These are phyloP conservation scores for Pygmarrhopalites habei DNA, from an alignment of 1,140 invertebrate species.

Conservation along the genomic window DNA sequence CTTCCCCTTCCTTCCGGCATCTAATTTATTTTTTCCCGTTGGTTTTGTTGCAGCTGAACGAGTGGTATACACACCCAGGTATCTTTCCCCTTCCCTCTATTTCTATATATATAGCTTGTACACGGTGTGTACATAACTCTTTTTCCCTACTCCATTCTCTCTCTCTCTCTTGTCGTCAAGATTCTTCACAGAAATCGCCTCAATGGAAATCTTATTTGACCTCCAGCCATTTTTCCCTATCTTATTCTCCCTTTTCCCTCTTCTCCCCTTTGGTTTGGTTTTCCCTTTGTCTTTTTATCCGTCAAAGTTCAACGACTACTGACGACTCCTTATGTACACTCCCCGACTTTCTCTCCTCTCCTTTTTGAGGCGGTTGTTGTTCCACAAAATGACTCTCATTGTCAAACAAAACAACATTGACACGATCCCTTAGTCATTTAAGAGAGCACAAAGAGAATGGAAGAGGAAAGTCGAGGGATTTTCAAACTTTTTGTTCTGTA, in stretches of 20 bases:
- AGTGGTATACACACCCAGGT: conserved; percentile 84
- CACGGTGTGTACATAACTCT: not conserved
- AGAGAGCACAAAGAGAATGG: no score
- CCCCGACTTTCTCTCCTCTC: no score
- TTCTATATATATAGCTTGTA: not conserved
- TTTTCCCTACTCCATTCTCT: not conserved
- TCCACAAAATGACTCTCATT: no score
- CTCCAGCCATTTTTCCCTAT: not conserved
- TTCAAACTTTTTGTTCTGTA: no score
- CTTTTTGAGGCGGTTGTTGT: no score
- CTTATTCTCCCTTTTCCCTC: not conserved
- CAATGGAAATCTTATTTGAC: conserved; percentile 2
- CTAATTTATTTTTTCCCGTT: conserved; percentile 78
- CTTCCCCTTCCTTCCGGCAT: conserved; percentile 76
- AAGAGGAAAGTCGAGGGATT: no score
- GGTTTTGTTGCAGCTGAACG: conserved; percentile 86
- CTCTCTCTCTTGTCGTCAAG: not conserved
- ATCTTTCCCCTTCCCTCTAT: conserved; percentile 35
- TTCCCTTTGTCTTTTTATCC: not conserved
- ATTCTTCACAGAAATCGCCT: not conserved
- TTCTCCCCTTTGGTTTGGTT: not conserved
- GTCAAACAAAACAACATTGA: no score
- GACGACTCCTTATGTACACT: no score
- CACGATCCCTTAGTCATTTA: no score
- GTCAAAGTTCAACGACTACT: no score